phyloP scores from a whole-genome alignment of 2,113 vertebrate genomes.

The Tachuris rubrigastra region DNA sequence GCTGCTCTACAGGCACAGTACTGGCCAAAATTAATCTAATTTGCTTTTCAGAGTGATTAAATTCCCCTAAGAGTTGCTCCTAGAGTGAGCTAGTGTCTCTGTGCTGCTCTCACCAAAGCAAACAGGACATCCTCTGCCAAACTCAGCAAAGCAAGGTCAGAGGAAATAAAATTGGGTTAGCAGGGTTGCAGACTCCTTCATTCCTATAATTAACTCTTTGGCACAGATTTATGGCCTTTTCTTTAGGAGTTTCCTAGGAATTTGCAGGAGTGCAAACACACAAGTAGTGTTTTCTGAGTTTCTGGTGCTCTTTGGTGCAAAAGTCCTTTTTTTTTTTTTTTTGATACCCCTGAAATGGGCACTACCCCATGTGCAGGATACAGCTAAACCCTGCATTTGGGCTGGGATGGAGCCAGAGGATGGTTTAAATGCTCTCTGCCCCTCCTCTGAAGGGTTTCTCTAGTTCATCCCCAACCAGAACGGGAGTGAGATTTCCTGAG shows the following conservation, averaged over 20 bases:
- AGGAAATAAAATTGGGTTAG: not conserved
- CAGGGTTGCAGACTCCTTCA: not conserved
- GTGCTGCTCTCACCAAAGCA: not conserved
- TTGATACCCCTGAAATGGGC: not conserved
- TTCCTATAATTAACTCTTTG: not conserved
- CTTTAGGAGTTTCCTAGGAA: not conserved
- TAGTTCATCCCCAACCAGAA: not conserved
- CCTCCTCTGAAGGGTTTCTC: not conserved
- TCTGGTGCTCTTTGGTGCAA: not conserved
- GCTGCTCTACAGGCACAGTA: not conserved
- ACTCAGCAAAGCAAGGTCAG: not conserved
- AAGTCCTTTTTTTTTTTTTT: not conserved
- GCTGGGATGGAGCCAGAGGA: not conserved
- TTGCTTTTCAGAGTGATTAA: not conserved
- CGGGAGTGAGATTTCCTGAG: rapidly evolving
- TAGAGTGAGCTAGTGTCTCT: not conserved
- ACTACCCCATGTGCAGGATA: rapidly evolving
- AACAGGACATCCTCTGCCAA: not conserved
- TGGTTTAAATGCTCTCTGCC: not conserved
- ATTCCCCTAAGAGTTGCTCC: not conserved
- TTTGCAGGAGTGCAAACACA: not conserved
- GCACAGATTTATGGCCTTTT: not conserved
- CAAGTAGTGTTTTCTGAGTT: not conserved
- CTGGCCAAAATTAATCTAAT: not conserved
- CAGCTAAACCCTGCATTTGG: not conserved